These are phyloP conservation scores for Chaetodon trifasciatus DNA, from an alignment of 2,797 vertebrate species.

Conservation along the genomic window DNA sequence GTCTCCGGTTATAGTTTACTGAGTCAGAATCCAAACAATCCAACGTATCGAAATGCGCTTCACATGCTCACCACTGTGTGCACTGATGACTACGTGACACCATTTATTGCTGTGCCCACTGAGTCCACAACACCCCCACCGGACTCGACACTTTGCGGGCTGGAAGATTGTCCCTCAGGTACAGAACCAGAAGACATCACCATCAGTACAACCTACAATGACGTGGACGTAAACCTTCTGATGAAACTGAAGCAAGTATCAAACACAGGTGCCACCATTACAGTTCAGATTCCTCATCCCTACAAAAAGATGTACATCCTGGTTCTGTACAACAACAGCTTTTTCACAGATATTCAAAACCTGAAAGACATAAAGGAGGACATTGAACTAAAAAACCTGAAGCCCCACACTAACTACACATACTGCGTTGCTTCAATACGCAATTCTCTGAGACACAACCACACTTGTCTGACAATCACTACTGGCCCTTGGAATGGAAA, in stretches of 20 bases:
- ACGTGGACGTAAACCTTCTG: constrained; percentile 89
- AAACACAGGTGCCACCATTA: constrained; percentile 91
- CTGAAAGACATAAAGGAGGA: constrained; percentile 92
- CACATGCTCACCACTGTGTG: constrained; percentile 95
- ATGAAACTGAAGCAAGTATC: constrained; percentile 93
- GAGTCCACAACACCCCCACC: constrained; percentile 88
- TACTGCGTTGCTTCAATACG: constrained; percentile 97
- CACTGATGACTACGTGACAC: constrained; percentile 91
- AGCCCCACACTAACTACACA: constrained; percentile 95
- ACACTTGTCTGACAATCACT: constrained; percentile 94
- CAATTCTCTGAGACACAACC: constrained; percentile 93
- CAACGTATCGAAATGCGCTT: constrained; percentile 93
- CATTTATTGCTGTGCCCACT: constrained; percentile 85
- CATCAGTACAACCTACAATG: constrained; percentile 88
- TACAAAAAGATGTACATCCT: constrained; percentile 98
- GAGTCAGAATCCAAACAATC: constrained; percentile 95
- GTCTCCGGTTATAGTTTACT: constrained; percentile 94
- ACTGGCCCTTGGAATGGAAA: constrained; percentile 87
- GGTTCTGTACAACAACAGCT: constrained; percentile 94
- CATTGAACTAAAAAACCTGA: constrained; percentile 91
- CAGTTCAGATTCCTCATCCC: constrained; percentile 94
- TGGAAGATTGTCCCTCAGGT: constrained; percentile 95
- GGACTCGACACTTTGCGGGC: constrained; percentile 86
- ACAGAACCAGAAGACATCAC: constrained; percentile 92
- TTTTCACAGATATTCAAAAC: constrained; percentile 91